phyloP scores from a whole-genome alignment of 2,113 vertebrate species.

The Aramus guarauna region DNA sequence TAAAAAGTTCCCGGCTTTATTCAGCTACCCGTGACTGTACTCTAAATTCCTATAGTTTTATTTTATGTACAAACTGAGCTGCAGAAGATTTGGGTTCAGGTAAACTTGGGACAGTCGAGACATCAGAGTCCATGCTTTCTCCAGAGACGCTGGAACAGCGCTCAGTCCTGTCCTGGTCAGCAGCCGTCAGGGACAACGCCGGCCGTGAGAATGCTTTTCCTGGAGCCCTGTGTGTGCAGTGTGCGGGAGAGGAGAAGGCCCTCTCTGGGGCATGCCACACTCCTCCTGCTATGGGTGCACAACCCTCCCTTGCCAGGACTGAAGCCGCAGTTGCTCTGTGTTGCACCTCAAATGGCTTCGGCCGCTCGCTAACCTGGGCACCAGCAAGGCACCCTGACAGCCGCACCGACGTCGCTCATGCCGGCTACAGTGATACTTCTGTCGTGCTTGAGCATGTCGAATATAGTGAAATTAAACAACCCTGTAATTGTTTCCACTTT shows the following conservation, averaged over 20 bases:
- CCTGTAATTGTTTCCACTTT: not conserved
- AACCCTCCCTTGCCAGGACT: not conserved
- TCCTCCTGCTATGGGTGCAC: not conserved
- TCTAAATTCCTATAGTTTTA: not conserved
- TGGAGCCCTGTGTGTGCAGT: rapidly evolving
- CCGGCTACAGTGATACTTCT: not conserved
- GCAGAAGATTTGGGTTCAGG: not conserved
- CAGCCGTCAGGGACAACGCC: not conserved
- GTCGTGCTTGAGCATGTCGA: not conserved
- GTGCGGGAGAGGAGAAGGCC: not conserved
- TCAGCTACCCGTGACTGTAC: not conserved
- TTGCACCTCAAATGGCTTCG: not conserved
- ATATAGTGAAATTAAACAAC: not conserved
- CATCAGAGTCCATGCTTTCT: not conserved
- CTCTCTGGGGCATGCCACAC: not conserved
- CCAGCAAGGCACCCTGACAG: not conserved
- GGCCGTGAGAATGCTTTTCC: not conserved
- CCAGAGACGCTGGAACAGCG: not conserved
- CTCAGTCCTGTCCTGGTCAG: not conserved
- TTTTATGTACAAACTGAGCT: not conserved
- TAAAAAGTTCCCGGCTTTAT: not conserved
- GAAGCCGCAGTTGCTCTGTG: not conserved
- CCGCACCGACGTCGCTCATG: not conserved
- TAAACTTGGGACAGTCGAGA: not conserved
- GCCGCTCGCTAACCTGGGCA: not conserved